Conservation (phyloP, 2,888 invertebrate species). For the Campoplex nolae region DNA sequence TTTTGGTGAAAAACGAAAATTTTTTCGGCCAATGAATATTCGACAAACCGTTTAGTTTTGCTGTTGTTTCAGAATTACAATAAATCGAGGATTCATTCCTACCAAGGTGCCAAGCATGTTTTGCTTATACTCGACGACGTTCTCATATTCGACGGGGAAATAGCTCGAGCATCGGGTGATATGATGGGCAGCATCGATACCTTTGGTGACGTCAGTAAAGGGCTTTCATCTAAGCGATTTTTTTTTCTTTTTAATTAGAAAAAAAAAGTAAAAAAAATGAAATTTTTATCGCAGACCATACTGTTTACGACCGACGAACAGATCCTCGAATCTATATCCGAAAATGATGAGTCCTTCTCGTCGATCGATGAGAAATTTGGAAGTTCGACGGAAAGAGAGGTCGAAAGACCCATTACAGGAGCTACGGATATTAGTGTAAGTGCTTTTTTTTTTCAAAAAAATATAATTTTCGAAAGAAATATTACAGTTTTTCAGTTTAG, state of each 20-base stretch:
- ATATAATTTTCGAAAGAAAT: neutral
- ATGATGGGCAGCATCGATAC: conserved; percentile 89
- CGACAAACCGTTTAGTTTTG: conserved; percentile 12
- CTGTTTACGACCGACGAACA: conserved; percentile 92
- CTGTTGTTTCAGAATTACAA: conserved; percentile 91
- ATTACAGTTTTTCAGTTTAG: neutral
- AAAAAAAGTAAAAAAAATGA: conserved; percentile 4
- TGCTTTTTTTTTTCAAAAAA: neutral
- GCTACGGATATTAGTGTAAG: conserved; percentile 82
- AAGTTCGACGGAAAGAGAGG: conserved; percentile 84
- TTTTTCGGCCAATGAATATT: neutral
- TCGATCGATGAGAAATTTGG: conserved; percentile 84
- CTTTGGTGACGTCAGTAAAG: conserved; percentile 88
- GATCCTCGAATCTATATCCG: conserved; percentile 88
- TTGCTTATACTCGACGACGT: conserved; percentile 89
- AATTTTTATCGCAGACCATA: conserved; percentile 89
- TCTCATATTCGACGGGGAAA: conserved; percentile 92
- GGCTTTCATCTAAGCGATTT: conserved; percentile 3
- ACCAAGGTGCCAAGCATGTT: conserved; percentile 90
- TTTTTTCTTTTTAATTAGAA: neutral
- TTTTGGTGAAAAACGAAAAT: neutral
- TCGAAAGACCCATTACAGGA: conserved; percentile 88
- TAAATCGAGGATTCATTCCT: conserved; percentile 94
- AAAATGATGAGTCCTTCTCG: conserved; percentile 85
- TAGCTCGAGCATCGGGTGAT: conserved; percentile 91